Evolutionary conservation across 2,888 invertebrate species (phyloP), one percentile per base, ranked within the genome.

Genomic region (Spodoptera exigua): DNA sequence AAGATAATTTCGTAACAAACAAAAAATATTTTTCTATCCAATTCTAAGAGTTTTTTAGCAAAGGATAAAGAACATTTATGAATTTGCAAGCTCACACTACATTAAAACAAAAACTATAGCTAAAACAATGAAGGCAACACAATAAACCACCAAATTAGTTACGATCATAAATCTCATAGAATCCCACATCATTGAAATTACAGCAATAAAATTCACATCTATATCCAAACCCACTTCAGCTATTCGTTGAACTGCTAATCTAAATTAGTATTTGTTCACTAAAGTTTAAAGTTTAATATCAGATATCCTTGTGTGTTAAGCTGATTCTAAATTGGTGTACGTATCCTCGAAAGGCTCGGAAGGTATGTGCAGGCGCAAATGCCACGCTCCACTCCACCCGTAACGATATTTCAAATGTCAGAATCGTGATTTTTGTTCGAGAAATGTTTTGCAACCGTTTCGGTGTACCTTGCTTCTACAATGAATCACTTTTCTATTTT

Each of bases 361-460:
- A 68, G 88, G 91, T 84, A 91, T 90, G 89, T 84, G 83, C 83
- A 51, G 75, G 80, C 85, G 85, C 85, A 90, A 93, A 93, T 92
- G 91, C 89, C 93, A 89, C 79, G 89, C 85, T 88, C 89, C 76
- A 83, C 85, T 81, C 88, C 87, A 82, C 89, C 89, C 83, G 88
- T 81, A 86, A 86, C 88, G 81, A 82, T 90, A 88, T 87, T 85
- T 82, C 81, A 93, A 93, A 93, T 93, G 93, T 93, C 93, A 91
- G 86, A 88, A 87, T 93, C 93, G 93, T 93, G 93, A 91, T 92
- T 92, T 93, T 91, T 93, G 91, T 71, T 78, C 83, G 80, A 86
- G 89, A 88, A 88, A 88, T 82, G 73, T 93, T 93, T 89, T 89
- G 89, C 84, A 93, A 93, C 82, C 75, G 62, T 76, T 70, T 74